Conservation (phyloP, 2,113 vertebrate species). For the Holacanthus passer region DNA sequence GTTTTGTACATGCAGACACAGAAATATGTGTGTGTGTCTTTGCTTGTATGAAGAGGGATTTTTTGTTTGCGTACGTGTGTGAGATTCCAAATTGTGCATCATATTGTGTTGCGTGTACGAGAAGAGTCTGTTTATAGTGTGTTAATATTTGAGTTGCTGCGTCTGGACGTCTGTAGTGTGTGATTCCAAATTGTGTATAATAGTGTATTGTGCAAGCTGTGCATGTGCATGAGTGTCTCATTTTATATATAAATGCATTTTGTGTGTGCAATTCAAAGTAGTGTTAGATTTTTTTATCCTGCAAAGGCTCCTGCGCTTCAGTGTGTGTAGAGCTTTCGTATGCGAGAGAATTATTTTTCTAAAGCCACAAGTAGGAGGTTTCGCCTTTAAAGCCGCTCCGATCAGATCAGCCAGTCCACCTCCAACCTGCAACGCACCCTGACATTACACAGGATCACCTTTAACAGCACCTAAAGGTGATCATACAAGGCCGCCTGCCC, state of each 20-base stretch:
- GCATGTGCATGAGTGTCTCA: too few species aligned
- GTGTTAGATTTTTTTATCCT: constrained; percentile 4
- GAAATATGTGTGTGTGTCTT: neutral
- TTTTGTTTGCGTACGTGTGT: constrained; percentile 2
- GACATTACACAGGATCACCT: constrained; percentile 62
- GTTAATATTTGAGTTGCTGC: neutral
- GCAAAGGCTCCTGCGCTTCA: neutral
- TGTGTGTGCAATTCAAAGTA: constrained; percentile 11
- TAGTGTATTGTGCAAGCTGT: neutral
- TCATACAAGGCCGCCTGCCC: constrained; percentile 77
- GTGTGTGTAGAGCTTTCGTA: neutral
- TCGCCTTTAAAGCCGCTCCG: constrained; percentile 42
- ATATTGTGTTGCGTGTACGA: neutral
- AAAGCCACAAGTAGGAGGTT: constrained; percentile 4
- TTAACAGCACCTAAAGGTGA: constrained; percentile 75
- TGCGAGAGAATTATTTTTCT: neutral
- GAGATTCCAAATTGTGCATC: constrained; percentile 21
- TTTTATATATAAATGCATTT: too few species aligned
- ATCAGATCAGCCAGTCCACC: constrained; percentile 44
- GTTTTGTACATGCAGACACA: constrained; percentile 21
- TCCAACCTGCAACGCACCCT: constrained; percentile 41
- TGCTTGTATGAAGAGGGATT: constrained; percentile 25
- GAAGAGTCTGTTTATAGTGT: constrained; percentile 5
- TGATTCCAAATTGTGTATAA: too few species aligned
- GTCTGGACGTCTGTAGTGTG: neutral